Evolutionary conservation across 2,113 vertebrate species (phyloP), one percentile per base, ranked within the genome.

Genomic region (Nannospalax galili): DNA sequence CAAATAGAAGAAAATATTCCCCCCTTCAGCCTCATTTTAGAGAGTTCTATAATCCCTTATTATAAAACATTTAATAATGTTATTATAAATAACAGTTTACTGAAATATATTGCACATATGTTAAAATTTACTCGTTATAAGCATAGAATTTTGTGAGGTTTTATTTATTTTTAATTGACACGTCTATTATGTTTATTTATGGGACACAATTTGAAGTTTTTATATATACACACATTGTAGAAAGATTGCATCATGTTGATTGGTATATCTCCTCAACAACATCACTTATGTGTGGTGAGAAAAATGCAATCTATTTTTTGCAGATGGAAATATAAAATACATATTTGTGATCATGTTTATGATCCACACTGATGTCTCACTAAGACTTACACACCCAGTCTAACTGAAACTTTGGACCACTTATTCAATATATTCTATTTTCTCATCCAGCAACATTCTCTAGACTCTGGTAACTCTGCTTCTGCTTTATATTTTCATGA

Each of bases 111-210:
- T 35, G 5, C 6, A 72, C 1, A 45, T 89, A 74, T 91, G 91
- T 79, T 93, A 74, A 84, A 92, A 69, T 72, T 74, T 42, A 65
- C 16, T 15, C 2, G 73, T 85, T 78, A n/a, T 42, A 95, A 72
- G 19, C 17, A 37, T 64, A 92, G 5, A 82, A 11, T 78, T 92
- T 56, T 93, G 4, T 73, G 28, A 74, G 5, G 8, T 64, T 93
- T 52, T 14, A 91, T 30, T 70, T 84, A n/a, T 84, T 78, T 92
- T 70, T 58, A 77, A 48, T 78, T 37, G 1, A 32, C 19, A 52
- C 52, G 45, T 37, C 35, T 32, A 37, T 17, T 84, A 28, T 32
- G 7, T 5, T 48, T 84, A 69, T 48, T n/a, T 62, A 90, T 20
- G 16, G 8, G 5, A 15, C 77, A 69, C 28, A 69, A 82, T 75